Conservation (phyloP, 2,888 invertebrate species). For the Argyresthia albistria region DNA sequence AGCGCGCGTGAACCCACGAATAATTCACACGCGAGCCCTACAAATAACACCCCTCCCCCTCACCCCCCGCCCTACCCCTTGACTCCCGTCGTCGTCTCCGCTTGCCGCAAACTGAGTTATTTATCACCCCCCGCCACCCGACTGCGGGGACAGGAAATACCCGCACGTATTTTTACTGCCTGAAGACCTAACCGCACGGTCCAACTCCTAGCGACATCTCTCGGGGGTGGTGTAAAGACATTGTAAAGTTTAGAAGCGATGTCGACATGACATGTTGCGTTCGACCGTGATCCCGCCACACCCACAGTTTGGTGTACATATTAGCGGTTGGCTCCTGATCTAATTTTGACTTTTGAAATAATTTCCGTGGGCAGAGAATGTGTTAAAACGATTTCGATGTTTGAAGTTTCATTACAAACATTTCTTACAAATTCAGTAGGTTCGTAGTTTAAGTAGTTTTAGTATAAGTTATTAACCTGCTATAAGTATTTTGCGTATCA, state of each 20-base stretch:
- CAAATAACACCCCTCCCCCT: conserved; percentile 52
- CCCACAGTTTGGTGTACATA: too few relatives aligned
- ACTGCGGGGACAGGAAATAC: conserved; percentile 57
- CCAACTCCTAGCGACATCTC: conserved; percentile 43
- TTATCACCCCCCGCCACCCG: conserved; percentile 52
- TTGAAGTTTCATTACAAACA: too few relatives aligned
- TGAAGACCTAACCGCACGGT: conserved; percentile 29
- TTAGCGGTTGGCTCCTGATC: too few relatives aligned
- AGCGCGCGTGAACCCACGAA: conserved; percentile 69
- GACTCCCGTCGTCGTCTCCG: conserved; percentile 4
- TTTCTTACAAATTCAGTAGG: too few relatives aligned
- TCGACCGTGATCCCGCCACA: not conserved
- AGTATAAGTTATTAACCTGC: too few relatives aligned
- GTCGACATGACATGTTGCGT: not conserved
- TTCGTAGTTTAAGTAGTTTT: too few relatives aligned
- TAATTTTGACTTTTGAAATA: not conserved
- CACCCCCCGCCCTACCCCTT: conserved; percentile 14
- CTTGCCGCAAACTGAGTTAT: conserved; percentile 60
- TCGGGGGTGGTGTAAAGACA: conserved; percentile 27
- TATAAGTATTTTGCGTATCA: too few relatives aligned
- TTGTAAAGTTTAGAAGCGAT: conserved; percentile 13
- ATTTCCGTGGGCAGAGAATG: not conserved
- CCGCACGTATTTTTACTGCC: conserved; percentile 66
- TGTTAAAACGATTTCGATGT: too few relatives aligned
- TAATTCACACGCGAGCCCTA: conserved; percentile 72